phyloP scores from a whole-genome alignment of 2,888 invertebrate species.

The Dynastes maya region DNA sequence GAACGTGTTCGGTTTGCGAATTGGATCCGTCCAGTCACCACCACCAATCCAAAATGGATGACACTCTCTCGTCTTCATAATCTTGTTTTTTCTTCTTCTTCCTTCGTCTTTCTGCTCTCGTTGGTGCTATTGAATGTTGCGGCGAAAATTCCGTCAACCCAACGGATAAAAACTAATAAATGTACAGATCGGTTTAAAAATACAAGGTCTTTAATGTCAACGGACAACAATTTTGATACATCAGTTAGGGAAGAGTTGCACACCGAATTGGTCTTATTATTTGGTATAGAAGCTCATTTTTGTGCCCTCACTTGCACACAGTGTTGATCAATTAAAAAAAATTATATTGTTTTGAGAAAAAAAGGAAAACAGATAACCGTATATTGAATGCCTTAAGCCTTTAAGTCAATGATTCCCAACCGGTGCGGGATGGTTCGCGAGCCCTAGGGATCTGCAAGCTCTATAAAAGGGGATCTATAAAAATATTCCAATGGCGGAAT shows the following conservation, averaged over 20 bases:
- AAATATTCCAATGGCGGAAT: too few relatives aligned
- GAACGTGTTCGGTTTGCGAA: slow-evolving; percentile 58
- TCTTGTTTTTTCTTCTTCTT: slow-evolving; percentile 41
- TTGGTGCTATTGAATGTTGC: slow-evolving; percentile 11
- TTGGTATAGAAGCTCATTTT: too few relatives aligned
- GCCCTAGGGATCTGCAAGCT: too few relatives aligned
- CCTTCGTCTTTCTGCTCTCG: slow-evolving; percentile 1
- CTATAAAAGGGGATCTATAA: too few relatives aligned
- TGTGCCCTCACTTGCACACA: too few relatives aligned
- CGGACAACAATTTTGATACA: slow-evolving; percentile 29
- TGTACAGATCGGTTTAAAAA: slow-evolving; percentile 51
- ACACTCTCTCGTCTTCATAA: slow-evolving; percentile 46
- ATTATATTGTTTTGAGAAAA: too few relatives aligned
- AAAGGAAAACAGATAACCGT: too few relatives aligned
- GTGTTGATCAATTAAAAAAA: too few relatives aligned
- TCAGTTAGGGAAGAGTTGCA: background rate
- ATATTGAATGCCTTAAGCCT: too few relatives aligned
- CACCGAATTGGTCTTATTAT: too few relatives aligned
- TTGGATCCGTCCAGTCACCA: slow-evolving; percentile 51
- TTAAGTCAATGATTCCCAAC: too few relatives aligned
- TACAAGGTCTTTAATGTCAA: slow-evolving; percentile 48
- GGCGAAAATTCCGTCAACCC: slow-evolving; percentile 46
- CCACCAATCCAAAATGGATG: slow-evolving; percentile 50
- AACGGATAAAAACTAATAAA: slow-evolving; percentile 52
- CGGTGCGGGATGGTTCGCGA: too few relatives aligned